Evolutionary conservation across 2,797 vertebrate genomes (phyloP).

Genomic region (Acanthornis magna): DNA sequence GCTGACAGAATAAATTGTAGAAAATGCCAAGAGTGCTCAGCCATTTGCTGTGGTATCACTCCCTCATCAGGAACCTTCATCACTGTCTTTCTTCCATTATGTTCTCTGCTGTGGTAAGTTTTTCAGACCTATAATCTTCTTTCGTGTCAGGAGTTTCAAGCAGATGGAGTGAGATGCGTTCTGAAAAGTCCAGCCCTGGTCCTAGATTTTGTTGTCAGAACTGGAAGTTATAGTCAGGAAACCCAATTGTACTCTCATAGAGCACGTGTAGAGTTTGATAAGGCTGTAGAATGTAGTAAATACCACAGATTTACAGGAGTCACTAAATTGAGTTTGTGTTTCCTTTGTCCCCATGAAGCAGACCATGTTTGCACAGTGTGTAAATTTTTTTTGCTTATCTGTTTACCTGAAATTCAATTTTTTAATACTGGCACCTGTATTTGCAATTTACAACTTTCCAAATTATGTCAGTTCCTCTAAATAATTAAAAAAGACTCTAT

Average conservation of each 20-base stretch:
- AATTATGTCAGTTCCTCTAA: neutral
- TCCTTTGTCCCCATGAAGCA: neutral
- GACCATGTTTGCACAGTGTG: neutral
- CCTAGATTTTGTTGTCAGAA: neutral
- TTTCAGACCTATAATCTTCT: neutral
- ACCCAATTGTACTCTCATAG: neutral
- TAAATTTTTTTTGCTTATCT: neutral
- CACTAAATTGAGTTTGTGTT: neutral
- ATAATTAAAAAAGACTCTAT: neutral
- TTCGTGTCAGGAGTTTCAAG: neutral
- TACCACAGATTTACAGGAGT: neutral
- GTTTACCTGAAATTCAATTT: neutral
- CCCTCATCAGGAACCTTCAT: neutral
- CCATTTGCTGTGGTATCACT: neutral
- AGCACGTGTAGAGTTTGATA: neutral
- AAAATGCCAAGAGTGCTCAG: neutral
- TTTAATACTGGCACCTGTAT: neutral
- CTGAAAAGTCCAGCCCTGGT: neutral
- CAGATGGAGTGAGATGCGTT: neutral
- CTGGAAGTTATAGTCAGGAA: neutral
- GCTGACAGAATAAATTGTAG: neutral
- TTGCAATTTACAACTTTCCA: neutral
- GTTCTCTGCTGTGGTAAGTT: slow-evolving; percentile 8
- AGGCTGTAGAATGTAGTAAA: neutral
- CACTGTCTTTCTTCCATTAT: neutral